Evolutionary conservation across 1,140 invertebrate genomes (phyloP).

Genomic region (Drosophila malerkotliana): DNA sequence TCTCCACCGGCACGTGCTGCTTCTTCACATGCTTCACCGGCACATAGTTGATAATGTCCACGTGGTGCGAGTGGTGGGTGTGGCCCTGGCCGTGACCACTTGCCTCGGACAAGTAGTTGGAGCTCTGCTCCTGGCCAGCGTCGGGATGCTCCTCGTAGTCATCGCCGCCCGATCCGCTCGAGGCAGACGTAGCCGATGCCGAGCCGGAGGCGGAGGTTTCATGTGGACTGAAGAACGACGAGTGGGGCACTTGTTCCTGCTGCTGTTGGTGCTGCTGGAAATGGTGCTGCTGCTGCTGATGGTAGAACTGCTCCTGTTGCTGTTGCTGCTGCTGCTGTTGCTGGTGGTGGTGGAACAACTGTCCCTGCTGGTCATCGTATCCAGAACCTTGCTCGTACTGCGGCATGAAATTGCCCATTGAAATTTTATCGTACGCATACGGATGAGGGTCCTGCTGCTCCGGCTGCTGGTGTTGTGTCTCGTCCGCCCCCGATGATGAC

Average conservation of each 20-base stretch:
- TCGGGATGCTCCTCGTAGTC: constrained; percentile 62
- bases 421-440: constrained; percentile 74
- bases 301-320: constrained; percentile 19
- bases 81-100: constrained; percentile 42
- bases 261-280: constrained; percentile 31
- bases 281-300: constrained; percentile 49
- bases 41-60: constrained; percentile 89
- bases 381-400: constrained; percentile 65
- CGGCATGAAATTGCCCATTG: constrained; percentile 74
- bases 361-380: constrained; percentile 50
- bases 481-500: constrained; percentile 22
- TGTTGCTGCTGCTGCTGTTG: constrained; percentile 44
- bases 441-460: constrained; percentile 37
- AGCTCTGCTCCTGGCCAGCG: constrained; percentile 52
- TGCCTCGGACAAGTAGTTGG: constrained; percentile 54
- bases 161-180: constrained; percentile 43
- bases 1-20: constrained; percentile 88
- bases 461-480: constrained; percentile 12
- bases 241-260: constrained; percentile 43
- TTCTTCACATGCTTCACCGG: constrained; percentile 88
- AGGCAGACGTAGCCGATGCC: constrained; percentile 31
- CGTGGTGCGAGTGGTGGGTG: constrained; percentile 84
- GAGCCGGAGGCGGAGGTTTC: constrained; percentile 27
- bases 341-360: constrained; percentile 32
- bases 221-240: constrained; percentile 51